phyloP scores from a whole-genome alignment of 2,113 vertebrate genomes.

The Seriola rivoliana region DNA sequence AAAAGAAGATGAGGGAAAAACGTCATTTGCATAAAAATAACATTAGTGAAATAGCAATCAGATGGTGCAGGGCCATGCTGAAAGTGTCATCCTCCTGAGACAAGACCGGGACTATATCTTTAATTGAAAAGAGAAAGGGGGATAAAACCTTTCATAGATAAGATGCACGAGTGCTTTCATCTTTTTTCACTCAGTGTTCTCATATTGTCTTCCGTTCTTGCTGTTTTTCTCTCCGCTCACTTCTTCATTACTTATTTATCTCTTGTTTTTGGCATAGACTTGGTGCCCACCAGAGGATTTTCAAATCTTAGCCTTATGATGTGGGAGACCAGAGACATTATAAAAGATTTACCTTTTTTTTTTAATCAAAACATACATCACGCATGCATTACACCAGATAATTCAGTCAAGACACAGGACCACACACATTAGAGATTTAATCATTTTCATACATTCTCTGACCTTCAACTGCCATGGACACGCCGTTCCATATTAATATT shows the following conservation, averaged over 20 bases:
- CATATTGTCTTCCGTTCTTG: slow-evolving; percentile 63
- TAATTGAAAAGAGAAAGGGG: slow-evolving; percentile 71
- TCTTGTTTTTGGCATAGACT: slow-evolving; percentile 59
- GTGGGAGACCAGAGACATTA: background rate
- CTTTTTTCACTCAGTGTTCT: slow-evolving; percentile 57
- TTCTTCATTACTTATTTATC: slow-evolving; percentile 74
- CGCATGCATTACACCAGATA: background rate
- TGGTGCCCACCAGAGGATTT: background rate
- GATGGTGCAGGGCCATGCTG: slow-evolving; percentile 55
- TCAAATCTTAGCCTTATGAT: background rate
- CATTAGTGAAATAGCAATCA: slow-evolving; percentile 73
- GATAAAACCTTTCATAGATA: slow-evolving; percentile 64
- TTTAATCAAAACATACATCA: too few species aligned
- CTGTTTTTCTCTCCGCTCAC: slow-evolving; percentile 57
- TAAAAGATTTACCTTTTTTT: background rate
- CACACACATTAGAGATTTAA: background rate
- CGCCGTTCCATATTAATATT: too few species aligned
- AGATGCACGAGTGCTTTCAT: slow-evolving; percentile 55
- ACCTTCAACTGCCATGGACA: too few species aligned
- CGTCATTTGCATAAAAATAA: slow-evolving; percentile 79
- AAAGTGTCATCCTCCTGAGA: slow-evolving; percentile 68
- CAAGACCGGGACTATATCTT: slow-evolving; percentile 58
- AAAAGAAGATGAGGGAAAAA: slow-evolving; percentile 42
- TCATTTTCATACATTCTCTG: too few species aligned
- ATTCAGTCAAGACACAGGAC: background rate